phyloP scores from a whole-genome alignment of 1,140 invertebrate species.

The Macrocentrus cingulum region DNA sequence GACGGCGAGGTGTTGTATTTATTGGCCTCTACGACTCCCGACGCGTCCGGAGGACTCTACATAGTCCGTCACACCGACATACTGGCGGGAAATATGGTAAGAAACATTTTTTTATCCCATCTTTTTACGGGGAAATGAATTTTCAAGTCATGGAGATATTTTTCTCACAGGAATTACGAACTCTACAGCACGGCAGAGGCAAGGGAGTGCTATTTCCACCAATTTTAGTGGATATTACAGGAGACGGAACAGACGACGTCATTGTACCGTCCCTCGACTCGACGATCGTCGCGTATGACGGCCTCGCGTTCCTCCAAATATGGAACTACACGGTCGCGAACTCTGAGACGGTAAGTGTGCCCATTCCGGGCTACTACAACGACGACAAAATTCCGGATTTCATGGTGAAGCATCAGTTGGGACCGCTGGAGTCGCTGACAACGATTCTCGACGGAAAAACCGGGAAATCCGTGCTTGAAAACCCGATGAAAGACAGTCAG shows the following conservation, averaged over 20 bases:
- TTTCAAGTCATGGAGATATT: constrained; percentile 24
- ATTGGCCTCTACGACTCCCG: constrained; percentile 76
- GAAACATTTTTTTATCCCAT: too few relatives aligned
- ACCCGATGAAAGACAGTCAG: constrained; percentile 68
- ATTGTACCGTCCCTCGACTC: constrained; percentile 74
- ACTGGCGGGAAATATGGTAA: constrained; percentile 59
- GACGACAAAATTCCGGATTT: constrained; percentile 81
- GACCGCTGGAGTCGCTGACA: constrained; percentile 71
- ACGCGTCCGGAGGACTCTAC: constrained; percentile 72
- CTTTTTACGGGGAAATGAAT: too few relatives aligned
- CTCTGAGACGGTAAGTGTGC: constrained; percentile 69
- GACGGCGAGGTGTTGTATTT: constrained; percentile 65
- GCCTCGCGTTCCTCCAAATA: constrained; percentile 65
- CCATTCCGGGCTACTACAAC: constrained; percentile 80
- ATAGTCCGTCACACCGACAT: constrained; percentile 63
- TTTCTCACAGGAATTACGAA: constrained; percentile 47
- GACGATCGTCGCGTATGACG: constrained; percentile 73
- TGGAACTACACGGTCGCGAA: constrained; percentile 74
- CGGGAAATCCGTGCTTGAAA: constrained; percentile 66
- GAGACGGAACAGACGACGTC: constrained; percentile 74
- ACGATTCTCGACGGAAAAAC: constrained; percentile 71
- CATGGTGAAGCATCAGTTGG: constrained; percentile 76
- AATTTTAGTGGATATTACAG: constrained; percentile 74
- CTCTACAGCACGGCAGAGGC: constrained; percentile 52
- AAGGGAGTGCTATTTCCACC: constrained; percentile 68